phyloP scores from a whole-genome alignment of 2,888 invertebrate species.

The Tetragonula carbonaria region DNA sequence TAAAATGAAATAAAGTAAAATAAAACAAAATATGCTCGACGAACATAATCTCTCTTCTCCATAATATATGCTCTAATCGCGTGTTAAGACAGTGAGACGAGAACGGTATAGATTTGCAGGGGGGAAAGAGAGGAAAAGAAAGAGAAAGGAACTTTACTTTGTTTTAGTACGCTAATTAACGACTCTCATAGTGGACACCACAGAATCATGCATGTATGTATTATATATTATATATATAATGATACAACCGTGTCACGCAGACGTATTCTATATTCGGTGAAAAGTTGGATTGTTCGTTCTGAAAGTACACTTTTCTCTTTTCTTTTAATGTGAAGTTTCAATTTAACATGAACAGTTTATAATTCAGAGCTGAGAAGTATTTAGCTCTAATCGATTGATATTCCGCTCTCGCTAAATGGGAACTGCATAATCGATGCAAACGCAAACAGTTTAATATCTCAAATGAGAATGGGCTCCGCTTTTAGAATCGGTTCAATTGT shows the following conservation, averaged over 20 bases:
- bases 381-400: too few relatives aligned
- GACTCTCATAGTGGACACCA: slow-evolving; percentile 21
- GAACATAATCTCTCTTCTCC: slow-evolving; percentile 33
- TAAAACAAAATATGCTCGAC: slow-evolving; percentile 38
- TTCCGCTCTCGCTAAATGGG: too few relatives aligned
- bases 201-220: slow-evolving; percentile 44
- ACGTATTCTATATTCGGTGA: slow-evolving; percentile 39
- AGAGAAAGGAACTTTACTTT: slow-evolving; percentile 6
- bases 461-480: too few relatives aligned
- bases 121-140: not conserved
- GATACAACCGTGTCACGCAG: slow-evolving; percentile 34
- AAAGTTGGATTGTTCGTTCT: too few relatives aligned
- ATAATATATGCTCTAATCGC: slow-evolving; percentile 29
- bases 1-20: not conserved
- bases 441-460: too few relatives aligned
- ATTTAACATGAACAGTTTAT: too few relatives aligned
- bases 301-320: too few relatives aligned
- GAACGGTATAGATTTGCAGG: slow-evolving; percentile 27
- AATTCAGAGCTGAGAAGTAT: too few relatives aligned
- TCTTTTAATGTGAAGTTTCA: too few relatives aligned
- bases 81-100: not conserved
- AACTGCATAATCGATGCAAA: too few relatives aligned
- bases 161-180: slow-evolving; percentile 39
- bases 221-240: slow-evolving; percentile 53
- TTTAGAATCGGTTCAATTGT: too few relatives aligned